Conservation (phyloP, 2,888 invertebrate species). For the Neoaliturus tenellus region DNA sequence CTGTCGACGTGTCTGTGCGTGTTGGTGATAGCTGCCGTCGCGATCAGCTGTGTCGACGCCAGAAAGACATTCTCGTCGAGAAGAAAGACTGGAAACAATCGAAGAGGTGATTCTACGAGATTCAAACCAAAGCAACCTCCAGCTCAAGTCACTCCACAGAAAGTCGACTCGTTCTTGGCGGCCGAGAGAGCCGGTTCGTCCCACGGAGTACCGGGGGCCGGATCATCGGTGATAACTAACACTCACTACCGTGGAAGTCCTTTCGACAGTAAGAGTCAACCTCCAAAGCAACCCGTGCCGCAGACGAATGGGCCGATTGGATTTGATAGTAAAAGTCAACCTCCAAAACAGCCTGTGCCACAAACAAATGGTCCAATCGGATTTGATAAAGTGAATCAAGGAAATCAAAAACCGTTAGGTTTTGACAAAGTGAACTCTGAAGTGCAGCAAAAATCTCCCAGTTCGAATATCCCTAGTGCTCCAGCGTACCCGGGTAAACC, state of each 20-base stretch:
- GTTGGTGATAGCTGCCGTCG: background rate
- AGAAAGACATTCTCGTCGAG: slow-evolving; percentile 18
- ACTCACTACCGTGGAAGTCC: slow-evolving; percentile 38
- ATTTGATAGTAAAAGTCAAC: slow-evolving; percentile 19
- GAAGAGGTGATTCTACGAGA: background rate
- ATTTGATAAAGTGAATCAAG: slow-evolving; percentile 23
- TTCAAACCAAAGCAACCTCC: slow-evolving; percentile 5
- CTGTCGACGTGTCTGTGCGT: background rate
- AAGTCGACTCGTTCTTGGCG: slow-evolving; percentile 7
- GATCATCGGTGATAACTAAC: background rate
- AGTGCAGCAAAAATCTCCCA: background rate
- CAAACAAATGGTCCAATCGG: slow-evolving; percentile 38
- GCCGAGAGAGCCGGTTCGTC: slow-evolving; percentile 32
- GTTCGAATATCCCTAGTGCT: slow-evolving; percentile 29
- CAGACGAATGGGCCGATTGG: slow-evolving; percentile 36
- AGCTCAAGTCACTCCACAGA: slow-evolving; percentile 4
- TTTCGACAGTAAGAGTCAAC: background rate
- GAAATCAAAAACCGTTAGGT: background rate
- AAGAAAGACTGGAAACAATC: background rate
- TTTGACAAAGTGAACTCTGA: slow-evolving; percentile 44
- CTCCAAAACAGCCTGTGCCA: slow-evolving; percentile 25
- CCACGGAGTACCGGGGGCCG: background rate
- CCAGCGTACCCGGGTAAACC: slow-evolving; percentile 22
- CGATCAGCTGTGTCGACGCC: background rate
- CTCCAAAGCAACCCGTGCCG: slow-evolving; percentile 20